Evolutionary conservation across 2,888 invertebrate genomes (phyloP), one percentile per base, ranked within the genome.

Genomic region (Dichetophora obliterata): DNA sequence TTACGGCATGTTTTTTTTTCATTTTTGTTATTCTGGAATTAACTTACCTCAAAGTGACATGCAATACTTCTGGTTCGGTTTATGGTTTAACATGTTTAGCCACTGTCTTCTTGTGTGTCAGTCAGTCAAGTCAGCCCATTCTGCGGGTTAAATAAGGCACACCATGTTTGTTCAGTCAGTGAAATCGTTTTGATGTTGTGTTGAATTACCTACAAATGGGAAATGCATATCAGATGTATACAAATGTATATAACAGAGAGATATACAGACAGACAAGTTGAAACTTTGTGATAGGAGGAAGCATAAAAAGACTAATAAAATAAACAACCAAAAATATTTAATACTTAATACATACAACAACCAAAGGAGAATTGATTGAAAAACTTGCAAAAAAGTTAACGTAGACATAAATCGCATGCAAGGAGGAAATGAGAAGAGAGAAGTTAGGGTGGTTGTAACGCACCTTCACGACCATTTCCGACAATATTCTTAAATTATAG

Each of bases 101-200:
- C 34, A 37, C 43, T 66, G 66, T 31, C 66, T 34, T 31, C 66
- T 34, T 24, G 27, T 34, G 16, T 19, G 24, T 16, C 5, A 14
- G 65, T 16, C 8, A 34, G 34, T 37, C 34, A 14, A 34, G 34
- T 37, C 34, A 14, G 19, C 34, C 27, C n/a, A 27, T 68, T 68
- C 50, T 68, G 43, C 19, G 68, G 50, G 50, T 68, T 68, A 68
- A 68, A 68, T 68, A 68, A 50, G 68, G 24, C 68, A 68, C 4
- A 16, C 48, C 68, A 68, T 68, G 68, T 68, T 68, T 68, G 68
- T 50, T 50, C 68, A 68, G 50, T 50, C 68, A 68, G 68, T 68
- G 27, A n/a, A 50, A 68, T 68, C 50, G 50, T 48, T 48, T 22
- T 68, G 24, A 68, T 22, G 68, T 68, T 27, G 24, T 50, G 8